Evolutionary conservation across 2,113 vertebrate species (phyloP).

Genomic region (Galemys pyrenaicus): DNA sequence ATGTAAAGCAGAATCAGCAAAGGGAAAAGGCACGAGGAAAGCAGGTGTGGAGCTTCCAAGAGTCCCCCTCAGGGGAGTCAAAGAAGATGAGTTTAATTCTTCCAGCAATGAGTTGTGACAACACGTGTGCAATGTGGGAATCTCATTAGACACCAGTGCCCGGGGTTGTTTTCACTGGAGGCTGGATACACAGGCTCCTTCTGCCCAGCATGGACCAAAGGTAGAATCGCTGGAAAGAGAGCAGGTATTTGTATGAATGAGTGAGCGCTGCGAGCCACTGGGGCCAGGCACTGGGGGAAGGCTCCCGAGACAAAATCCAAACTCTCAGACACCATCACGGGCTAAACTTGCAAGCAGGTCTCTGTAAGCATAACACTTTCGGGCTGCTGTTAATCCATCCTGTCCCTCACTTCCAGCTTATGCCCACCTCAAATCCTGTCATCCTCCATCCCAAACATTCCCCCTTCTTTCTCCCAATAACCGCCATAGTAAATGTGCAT

Average conservation of each 20-base stretch:
- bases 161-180: not conserved
- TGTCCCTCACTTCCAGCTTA: not conserved
- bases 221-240: not conserved
- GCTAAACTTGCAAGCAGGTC: not conserved
- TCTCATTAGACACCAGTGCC: not conserved
- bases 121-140: not conserved
- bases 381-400: not conserved
- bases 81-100: too few relatives aligned
- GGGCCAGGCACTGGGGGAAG: not conserved
- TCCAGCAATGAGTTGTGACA: too few relatives aligned
- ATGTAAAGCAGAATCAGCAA: not conserved
- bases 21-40: too few relatives aligned
- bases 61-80: too few relatives aligned
- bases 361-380: not conserved
- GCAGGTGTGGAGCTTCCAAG: too few relatives aligned
- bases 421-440: not conserved
- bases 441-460: not conserved
- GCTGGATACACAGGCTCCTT: not conserved
- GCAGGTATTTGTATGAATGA: not conserved
- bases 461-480: not conserved
- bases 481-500: not conserved
- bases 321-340: not conserved
- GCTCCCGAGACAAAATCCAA: not conserved
- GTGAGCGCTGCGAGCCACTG: not conserved
- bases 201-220: not conserved